These are phyloP conservation scores for Crepidodera aurea DNA, from an alignment of 2,888 invertebrate genomes.

Conservation along the genomic window DNA sequence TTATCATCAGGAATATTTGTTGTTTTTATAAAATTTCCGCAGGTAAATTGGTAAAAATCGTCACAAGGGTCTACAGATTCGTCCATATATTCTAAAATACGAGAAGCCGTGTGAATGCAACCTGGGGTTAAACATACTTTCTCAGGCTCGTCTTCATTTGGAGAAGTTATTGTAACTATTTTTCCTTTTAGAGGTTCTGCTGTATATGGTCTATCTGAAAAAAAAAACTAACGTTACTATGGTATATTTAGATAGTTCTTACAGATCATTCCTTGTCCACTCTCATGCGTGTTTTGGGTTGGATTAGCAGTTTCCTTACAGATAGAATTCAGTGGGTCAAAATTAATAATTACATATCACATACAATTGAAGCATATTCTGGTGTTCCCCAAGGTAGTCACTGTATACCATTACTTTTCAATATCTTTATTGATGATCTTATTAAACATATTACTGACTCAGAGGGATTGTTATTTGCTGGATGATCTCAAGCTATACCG, in stretches of 20 bases:
- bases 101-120: conserved; percentile 83
- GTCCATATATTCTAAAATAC: conserved; percentile 76
- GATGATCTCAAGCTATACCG: no score
- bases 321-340: no score
- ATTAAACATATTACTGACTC: no score
- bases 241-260: no score
- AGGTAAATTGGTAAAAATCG: conserved; percentile 83
- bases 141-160: conserved; percentile 52
- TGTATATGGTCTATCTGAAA: conserved; percentile 49
- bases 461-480: no score
- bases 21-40: conserved; percentile 76
- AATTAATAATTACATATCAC: no score
- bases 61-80: conserved; percentile 78
- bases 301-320: no score
- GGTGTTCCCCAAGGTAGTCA: no score
- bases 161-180: conserved; percentile 44
- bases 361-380: no score
- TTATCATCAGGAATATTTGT: conserved; percentile 84
- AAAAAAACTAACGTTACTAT: conserved; percentile 7
- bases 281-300: no score
- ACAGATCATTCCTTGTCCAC: neutral
- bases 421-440: no score
- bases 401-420: no score
- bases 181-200: conserved; percentile 53
- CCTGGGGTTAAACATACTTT: conserved; percentile 76